Conservation (phyloP, 2,797 vertebrate genomes). For the Aulostomus chinensis region DNA sequence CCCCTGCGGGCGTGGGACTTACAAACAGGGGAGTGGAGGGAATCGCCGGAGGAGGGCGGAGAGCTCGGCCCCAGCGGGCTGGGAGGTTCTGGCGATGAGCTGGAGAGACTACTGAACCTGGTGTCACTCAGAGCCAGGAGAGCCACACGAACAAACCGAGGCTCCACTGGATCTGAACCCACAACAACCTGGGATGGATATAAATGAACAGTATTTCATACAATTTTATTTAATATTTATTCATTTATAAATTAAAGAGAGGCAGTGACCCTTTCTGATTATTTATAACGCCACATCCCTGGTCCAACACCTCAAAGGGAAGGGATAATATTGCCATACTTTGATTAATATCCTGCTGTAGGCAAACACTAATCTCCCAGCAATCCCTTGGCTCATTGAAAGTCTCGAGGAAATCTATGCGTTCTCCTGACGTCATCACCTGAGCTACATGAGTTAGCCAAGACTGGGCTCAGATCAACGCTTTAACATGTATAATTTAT, state of each 20-base stretch:
- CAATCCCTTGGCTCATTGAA: conserved; percentile 44
- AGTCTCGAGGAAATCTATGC: conserved; percentile 33
- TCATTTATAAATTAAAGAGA: conserved; percentile 25
- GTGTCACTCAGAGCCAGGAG: conserved; percentile 75
- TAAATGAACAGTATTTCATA: conserved; percentile 58
- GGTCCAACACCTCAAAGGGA: conserved; percentile 37
- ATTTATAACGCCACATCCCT: conserved; percentile 31
- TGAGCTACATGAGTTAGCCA: conserved; percentile 25
- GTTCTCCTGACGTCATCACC: conserved; percentile 36
- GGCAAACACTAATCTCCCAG: conserved; percentile 55
- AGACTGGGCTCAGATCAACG: conserved; percentile 46
- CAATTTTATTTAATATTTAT: conserved; percentile 19
- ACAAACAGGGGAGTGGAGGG: conserved; percentile 58
- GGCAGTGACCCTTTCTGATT: conserved; percentile 18
- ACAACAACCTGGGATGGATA: conserved; percentile 56
- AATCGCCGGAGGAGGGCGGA: conserved; percentile 34
- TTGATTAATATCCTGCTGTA: conserved; percentile 48
- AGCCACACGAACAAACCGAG: conserved; percentile 63
- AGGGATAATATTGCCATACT: conserved; percentile 41
- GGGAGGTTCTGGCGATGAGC: conserved; percentile 66
- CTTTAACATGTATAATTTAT: conserved; percentile 57
- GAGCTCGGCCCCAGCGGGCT: conserved; percentile 24
- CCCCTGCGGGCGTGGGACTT: conserved; percentile 72
- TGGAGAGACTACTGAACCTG: conserved; percentile 76
- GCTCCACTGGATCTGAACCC: conserved; percentile 67